A percentile compares a stretch with the other conserved stretches of the same genome.
phyloP scores from a whole-genome alignment of 2,888 invertebrate species.

The Gastracanthus pulcherrimus region DNA sequence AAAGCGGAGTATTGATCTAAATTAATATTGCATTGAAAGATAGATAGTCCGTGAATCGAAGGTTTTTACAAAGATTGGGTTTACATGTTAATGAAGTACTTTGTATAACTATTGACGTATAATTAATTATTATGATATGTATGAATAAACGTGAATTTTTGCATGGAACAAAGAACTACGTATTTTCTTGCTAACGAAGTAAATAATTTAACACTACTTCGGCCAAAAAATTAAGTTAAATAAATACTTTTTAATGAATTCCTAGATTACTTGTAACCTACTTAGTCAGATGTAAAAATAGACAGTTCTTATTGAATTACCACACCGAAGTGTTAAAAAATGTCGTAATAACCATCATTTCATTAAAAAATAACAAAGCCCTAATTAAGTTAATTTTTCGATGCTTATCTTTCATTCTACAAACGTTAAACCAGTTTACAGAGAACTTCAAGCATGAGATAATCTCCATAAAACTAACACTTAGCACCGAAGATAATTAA shows the following conservation, averaged over 20 bases:
- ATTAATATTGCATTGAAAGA: neutral
- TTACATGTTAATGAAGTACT: neutral
- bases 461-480: neutral
- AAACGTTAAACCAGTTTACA: neutral
- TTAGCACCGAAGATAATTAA: neutral
- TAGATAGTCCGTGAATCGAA: neutral
- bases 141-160: no score
- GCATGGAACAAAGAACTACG: neutral
- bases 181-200: neutral
- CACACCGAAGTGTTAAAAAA: neutral
- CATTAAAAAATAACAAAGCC: neutral
- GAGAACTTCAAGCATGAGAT: neutral
- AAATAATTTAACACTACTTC: no score
- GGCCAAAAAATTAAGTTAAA: no score
- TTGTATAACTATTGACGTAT: neutral
- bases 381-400: neutral
- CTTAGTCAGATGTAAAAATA: no score
- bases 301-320: no score
- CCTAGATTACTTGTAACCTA: no score
- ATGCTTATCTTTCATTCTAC: neutral
- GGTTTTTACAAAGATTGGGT: neutral
- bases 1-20: constrained; percentile 27
- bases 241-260: no score
- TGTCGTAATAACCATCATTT: neutral
- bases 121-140: neutral